Base-by-base conservation (phyloP, 2,113 vertebrate species). In the Zosterops borbonicus region DNA sequence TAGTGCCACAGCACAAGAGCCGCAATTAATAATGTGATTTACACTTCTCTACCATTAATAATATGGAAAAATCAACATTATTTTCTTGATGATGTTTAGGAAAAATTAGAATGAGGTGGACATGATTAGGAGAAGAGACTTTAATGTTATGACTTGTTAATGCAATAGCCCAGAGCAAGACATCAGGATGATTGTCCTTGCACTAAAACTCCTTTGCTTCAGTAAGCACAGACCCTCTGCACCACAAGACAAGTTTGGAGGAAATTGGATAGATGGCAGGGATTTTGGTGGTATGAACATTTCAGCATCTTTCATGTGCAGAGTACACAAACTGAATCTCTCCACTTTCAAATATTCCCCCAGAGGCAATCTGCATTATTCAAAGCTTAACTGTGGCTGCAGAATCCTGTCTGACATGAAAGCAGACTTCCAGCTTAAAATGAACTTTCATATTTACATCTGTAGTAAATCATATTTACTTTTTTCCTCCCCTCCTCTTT, bases 281-380 rank as follows among this genome's bases (percentile, higher is more conserved):
- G 95, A 93, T 94, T 95, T 92, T 95, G 94, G 93, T 95, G 96
- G 80, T 74, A 81, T 59, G 95, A 94, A 69, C 91, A 83, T 87
- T 92, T 92, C 89, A 83, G 92, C 75, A 18, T 92, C 96, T 97
- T 97, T 97, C 93, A 92, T 96, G 96, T 94, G 79, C 50, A 95
- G 89, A 92, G 81, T 95, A 95, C 94, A 96, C 97, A 97, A 96
- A 97, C 96, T 60, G 94, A 97, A 96, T 97, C 94, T 85, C 76
- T 92, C 64, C 89, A 95, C 90, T 95, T 96, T 95, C 93, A 97
- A 77, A 96, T 94, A 94, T 96, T 97, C 83, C 94, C 97, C 96
- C 89, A 88, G 93, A 96, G 97, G 97, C 96, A 75, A 92, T 91
- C 93, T 93, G 78, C 96, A 97, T 97, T 97, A 96, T 96, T 96